Evolutionary conservation across 2,797 vertebrate genomes (phyloP).

Genomic region (Liasis olivaceus): DNA sequence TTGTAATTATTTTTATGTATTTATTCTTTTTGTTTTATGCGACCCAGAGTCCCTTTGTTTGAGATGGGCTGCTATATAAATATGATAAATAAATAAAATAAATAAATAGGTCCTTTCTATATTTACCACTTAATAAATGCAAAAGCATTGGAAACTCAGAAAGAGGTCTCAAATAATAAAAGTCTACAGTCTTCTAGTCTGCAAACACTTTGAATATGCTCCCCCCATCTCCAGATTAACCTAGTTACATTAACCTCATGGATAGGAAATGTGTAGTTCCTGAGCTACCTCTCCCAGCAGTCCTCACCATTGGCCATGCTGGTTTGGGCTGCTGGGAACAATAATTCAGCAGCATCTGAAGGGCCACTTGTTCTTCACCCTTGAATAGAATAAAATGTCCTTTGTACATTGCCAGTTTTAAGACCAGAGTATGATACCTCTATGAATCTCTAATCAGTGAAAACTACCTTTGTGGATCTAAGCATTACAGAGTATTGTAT

Average conservation of each 20-base stretch:
- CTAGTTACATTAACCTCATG: not conserved
- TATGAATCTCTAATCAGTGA: conserved; percentile 8
- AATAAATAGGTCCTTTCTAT: no score
- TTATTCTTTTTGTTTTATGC: no score
- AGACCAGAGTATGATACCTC: not conserved
- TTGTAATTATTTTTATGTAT: no score
- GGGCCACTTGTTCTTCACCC: not conserved
- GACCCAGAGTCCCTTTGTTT: no score
- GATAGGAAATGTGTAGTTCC: not conserved
- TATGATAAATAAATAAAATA: no score
- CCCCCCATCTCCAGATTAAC: no score
- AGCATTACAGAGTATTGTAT: not conserved
- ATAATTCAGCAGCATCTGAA: not conserved
- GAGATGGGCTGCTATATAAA: no score
- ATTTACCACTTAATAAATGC: no score
- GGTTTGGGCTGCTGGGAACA: not conserved
- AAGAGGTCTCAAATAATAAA: no score
- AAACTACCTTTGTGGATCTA: not conserved
- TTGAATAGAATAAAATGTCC: not conserved
- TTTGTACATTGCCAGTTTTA: conserved; percentile 23
- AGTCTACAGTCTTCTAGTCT: not conserved
- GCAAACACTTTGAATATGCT: no score
- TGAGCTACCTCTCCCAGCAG: not conserved
- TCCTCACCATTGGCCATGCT: not conserved
- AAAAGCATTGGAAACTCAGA: no score